Evolutionary conservation across 2,888 invertebrate species (phyloP).

Genomic region (Pherbina coryleti): DNA sequence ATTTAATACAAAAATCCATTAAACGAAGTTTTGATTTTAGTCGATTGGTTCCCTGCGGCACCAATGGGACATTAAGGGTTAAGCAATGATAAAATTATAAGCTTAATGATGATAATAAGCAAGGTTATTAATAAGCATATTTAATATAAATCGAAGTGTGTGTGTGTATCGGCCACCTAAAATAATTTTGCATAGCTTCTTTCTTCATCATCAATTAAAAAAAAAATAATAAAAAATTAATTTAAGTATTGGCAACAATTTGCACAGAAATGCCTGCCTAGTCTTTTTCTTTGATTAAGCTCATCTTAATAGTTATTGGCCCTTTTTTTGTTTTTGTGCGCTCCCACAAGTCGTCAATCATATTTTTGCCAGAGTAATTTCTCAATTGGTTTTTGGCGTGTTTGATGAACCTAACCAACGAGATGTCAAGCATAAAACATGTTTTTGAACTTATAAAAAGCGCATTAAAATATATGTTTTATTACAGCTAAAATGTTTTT

Average conservation of each 20-base stretch:
- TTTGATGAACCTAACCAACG: slow-evolving; percentile 20
- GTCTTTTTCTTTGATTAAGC: neutral
- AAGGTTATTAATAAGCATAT: too few relatives aligned
- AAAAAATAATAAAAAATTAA: too few relatives aligned
- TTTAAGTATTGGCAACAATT: too few relatives aligned
- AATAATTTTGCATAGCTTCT: too few relatives aligned
- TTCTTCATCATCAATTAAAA: too few relatives aligned
- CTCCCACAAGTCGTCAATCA: neutral
- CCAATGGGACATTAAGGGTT: too few relatives aligned
- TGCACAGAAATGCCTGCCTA: neutral
- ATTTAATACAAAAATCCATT: too few relatives aligned
- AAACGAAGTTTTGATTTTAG: too few relatives aligned
- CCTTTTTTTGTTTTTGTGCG: neutral
- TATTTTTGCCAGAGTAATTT: neutral
- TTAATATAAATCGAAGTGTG: too few relatives aligned
- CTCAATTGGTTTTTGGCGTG: slow-evolving; percentile 4
- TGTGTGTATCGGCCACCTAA: too few relatives aligned
- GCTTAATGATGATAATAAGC: neutral
- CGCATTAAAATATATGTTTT: neutral
- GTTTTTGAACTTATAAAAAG: slow-evolving; percentile 26
- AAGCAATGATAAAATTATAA: neutral
- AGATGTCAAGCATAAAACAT: neutral
- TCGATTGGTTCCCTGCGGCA: too few relatives aligned
- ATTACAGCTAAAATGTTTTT: neutral
- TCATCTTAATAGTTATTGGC: neutral